Base-by-base conservation (phyloP, 2,797 vertebrate genomes). In the Esox lucius region DNA sequence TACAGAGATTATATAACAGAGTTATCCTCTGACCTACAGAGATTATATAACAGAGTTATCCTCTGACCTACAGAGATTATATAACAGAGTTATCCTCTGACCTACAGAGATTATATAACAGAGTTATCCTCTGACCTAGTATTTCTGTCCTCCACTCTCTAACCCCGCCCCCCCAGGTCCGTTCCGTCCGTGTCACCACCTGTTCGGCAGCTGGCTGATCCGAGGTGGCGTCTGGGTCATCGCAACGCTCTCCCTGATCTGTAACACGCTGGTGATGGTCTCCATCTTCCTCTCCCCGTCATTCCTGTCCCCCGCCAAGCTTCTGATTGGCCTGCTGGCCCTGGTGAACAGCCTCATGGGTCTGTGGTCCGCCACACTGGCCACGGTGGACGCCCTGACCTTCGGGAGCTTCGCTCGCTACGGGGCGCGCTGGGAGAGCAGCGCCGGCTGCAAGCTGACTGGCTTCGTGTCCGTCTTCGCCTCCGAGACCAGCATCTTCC, bases 131-230 rank as follows among this genome's bases (percentile, higher is more conserved):
- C 33, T 35, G 33, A 35, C 2, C 33, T n/a, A n/a, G n/a, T n/a
- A n/a, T n/a, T n/a, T n/a, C 16, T 33, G 5, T 15, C 39, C 28
- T 31, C 17, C 17, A 19, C 5, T 5, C 22, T 48, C 26, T 17
- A 0, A 13, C 16, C 19, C 5, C 19, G 9, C 7, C 15, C 35
- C 65, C 82, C 8, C 86, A 98, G 97, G 96, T 13, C 96, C 96
- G 17, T 96, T 98, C 87, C 96, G 93, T 70, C 96, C 96, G 0
- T 98, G 97, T 83, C 94, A 94, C 69, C 92, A 93, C 71, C 92
- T 98, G 42, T 95, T 98, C 22, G 95, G 95, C 64, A 96, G 96
- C 89, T 98, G 97, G 97, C 88, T 96, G 83, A 93, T 97, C 88
- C 90, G 97, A 62, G 92, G 94, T 0, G 96, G 96, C 5, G 96